A percentile compares a stretch with the other conserved stretches of the same genome.
Evolutionary conservation across 2,113 vertebrate genomes (phyloP).

Genomic region (Canis aureus): DNA sequence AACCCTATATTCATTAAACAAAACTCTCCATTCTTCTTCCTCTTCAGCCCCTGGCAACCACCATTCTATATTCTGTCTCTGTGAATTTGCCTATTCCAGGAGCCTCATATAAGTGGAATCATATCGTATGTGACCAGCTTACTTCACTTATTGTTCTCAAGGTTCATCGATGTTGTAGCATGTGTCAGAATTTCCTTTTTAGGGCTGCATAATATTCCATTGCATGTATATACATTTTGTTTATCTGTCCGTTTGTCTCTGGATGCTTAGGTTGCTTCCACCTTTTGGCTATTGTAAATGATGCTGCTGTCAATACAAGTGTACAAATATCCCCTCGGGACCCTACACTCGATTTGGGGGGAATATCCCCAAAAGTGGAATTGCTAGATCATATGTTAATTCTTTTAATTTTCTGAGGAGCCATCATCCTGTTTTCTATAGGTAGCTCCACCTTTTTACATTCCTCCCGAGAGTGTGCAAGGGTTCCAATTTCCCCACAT

Average conservation of each 20-base stretch:
- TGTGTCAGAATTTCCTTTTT: neutral
- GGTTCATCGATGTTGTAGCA: neutral
- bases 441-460: neutral
- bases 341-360: neutral
- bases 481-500: neutral
- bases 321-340: neutral
- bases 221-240: neutral
- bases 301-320: neutral
- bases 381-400: neutral
- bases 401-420: neutral
- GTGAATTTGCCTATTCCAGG: neutral
- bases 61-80: neutral
- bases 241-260: neutral
- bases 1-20: neutral
- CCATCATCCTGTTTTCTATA: neutral
- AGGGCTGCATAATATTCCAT: neutral
- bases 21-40: neutral
- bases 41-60: neutral
- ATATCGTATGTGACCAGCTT: neutral
- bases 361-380: neutral
- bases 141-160: neutral
- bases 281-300: neutral
- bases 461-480: neutral
- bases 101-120: neutral
- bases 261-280: neutral